Conservation (phyloP, 2,797 vertebrate species). For the Rallus crepitans region DNA sequence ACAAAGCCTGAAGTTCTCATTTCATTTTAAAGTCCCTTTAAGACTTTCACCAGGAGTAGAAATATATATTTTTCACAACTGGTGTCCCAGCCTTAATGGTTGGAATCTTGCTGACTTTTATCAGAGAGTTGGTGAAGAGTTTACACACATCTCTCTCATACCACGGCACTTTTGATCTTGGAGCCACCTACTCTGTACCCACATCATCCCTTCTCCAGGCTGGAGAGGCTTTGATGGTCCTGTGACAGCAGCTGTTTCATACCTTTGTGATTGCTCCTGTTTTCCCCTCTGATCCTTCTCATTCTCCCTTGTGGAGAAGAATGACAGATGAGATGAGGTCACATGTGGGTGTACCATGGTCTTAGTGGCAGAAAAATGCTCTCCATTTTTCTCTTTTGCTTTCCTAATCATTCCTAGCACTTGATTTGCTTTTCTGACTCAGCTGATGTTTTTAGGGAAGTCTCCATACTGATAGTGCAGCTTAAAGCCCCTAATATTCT, state of each 20-base stretch:
- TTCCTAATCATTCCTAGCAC: background rate
- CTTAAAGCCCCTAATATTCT: background rate
- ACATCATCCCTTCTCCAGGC: background rate
- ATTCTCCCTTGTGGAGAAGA: background rate
- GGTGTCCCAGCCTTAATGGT: background rate
- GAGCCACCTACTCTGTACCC: background rate
- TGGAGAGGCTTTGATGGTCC: background rate
- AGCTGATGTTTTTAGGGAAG: background rate
- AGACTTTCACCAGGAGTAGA: background rate
- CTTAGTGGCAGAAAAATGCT: background rate
- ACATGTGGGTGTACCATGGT: background rate
- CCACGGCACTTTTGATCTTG: background rate
- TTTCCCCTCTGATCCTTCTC: background rate
- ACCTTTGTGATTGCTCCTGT: background rate
- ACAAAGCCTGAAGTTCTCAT: background rate
- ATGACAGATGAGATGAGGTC: background rate
- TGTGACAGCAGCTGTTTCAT: background rate
- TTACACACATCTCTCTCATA: background rate
- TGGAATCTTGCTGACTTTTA: background rate
- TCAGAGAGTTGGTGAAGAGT: background rate
- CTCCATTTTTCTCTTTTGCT: background rate
- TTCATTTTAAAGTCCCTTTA: background rate
- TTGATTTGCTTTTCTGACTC: background rate
- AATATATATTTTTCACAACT: background rate
- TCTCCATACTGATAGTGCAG: background rate